Conservation (phyloP, 2,888 invertebrate genomes). For the Lasioglossum vierecki region DNA sequence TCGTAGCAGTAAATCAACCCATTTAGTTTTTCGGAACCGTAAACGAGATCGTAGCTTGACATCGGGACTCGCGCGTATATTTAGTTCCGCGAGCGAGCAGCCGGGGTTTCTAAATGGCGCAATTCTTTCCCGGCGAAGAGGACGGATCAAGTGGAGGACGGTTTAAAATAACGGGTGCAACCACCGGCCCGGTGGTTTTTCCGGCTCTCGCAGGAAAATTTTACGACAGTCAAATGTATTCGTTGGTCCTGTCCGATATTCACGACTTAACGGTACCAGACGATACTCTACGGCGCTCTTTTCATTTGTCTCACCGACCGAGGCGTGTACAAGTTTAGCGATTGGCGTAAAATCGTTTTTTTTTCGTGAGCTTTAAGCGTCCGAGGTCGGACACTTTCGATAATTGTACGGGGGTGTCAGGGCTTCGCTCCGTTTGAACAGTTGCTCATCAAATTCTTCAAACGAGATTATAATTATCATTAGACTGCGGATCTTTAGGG, state of each 20-base stretch:
- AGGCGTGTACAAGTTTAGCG: constrained; percentile 2
- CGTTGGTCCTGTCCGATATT: constrained; percentile 21
- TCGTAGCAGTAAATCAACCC: neutral
- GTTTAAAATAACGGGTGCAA: constrained; percentile 68
- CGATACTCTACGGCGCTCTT: constrained; percentile 3
- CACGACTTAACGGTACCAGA: constrained; percentile 42
- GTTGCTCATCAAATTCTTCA: no score
- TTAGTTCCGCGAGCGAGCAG: constrained; percentile 22
- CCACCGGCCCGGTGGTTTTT: constrained; percentile 42
- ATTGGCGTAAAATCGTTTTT: neutral
- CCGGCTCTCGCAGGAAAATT: constrained; percentile 41
- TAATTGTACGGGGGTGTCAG: neutral
- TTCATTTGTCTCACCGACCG: neutral
- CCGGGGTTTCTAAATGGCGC: constrained; percentile 13
- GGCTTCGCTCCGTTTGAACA: neutral
- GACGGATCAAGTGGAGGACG: constrained; percentile 63
- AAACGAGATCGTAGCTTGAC: neutral
- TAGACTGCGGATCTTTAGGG: no score
- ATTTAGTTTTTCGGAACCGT: neutral
- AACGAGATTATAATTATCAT: no score
- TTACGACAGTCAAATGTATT: constrained; percentile 58
- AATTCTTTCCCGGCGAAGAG: constrained; percentile 51
- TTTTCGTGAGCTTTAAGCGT: neutral
- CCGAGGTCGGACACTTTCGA: neutral
- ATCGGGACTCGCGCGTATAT: constrained; percentile 13